These are phyloP conservation scores for Pempheris klunzingeri DNA, from an alignment of 2,797 vertebrate species.

Conservation along the genomic window DNA sequence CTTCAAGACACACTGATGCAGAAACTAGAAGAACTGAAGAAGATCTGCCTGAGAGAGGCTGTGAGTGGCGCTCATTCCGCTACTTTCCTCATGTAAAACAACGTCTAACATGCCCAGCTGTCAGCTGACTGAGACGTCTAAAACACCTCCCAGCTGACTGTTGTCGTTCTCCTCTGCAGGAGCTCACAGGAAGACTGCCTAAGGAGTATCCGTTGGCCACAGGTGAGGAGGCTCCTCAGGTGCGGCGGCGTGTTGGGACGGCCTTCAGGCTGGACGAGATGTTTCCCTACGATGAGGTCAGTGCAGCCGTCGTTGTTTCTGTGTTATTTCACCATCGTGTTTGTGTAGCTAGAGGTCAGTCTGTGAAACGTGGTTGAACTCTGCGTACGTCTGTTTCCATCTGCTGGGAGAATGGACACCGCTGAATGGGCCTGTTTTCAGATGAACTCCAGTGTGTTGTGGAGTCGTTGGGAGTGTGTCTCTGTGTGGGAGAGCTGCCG, in stretches of 20 bases:
- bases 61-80: conserved; percentile 82
- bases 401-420: background rate
- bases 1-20: conserved; percentile 90
- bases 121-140: conserved; percentile 20
- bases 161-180: conserved; percentile 82
- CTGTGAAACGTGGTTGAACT: too few species aligned
- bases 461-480: conserved; percentile 13
- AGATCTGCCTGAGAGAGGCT: conserved; percentile 94
- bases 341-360: conserved; percentile 21
- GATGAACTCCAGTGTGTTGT: conserved; percentile 3
- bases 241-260: conserved; percentile 92
- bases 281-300: conserved; percentile 90
- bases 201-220: conserved; percentile 92
- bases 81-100: too few species aligned
- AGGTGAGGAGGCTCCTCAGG: conserved; percentile 91
- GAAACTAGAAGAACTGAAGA: conserved; percentile 94
- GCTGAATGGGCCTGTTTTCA: background rate
- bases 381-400: too few species aligned
- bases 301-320: conserved; percentile 17
- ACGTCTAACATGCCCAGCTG: background rate
- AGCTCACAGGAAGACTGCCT: conserved; percentile 93
- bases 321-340: conserved; percentile 15
- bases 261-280: conserved; percentile 93
- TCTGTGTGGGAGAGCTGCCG: background rate
- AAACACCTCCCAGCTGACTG: background rate